A percentile compares a stretch with the other conserved stretches of the same genome.
Conservation (phyloP, 2,113 vertebrate genomes). For the Thymallus thymallus region DNA sequence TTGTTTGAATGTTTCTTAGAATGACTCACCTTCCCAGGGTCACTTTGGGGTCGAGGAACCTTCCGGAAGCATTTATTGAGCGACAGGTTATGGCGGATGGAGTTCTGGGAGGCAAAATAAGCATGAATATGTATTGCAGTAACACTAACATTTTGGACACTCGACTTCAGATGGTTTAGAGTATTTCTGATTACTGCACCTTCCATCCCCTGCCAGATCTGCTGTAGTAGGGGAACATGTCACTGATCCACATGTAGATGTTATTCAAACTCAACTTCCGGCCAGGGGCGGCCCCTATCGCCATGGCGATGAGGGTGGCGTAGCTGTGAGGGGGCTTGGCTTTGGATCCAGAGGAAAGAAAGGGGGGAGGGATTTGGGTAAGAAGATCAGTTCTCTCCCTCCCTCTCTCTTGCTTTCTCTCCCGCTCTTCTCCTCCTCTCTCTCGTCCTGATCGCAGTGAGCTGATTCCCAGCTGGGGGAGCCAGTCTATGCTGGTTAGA, state of each 20-base stretch:
- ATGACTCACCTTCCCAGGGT: slow-evolving; percentile 90
- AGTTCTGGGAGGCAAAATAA: slow-evolving; percentile 80
- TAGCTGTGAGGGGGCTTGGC: slow-evolving; percentile 97
- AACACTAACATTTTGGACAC: background rate
- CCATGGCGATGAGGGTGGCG: slow-evolving; percentile 93
- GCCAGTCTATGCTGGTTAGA: slow-evolving; percentile 98
- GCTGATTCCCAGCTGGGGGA: slow-evolving; percentile 85
- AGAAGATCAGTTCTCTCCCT: slow-evolving; percentile 74
- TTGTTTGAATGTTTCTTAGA: too few relatives aligned
- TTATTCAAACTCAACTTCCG: slow-evolving; percentile 94
- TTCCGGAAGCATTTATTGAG: slow-evolving; percentile 98
- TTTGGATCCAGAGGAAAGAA: slow-evolving; percentile 76
- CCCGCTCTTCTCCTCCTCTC: slow-evolving; percentile 78
- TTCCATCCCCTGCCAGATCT: slow-evolving; percentile 95
- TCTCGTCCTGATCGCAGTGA: slow-evolving; percentile 89
- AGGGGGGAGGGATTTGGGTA: slow-evolving; percentile 62
- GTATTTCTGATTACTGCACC: slow-evolving; percentile 60
- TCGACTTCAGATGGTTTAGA: background rate
- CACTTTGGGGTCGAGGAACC: slow-evolving; percentile 90
- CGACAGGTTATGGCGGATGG: slow-evolving; percentile 95
- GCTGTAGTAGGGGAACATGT: slow-evolving; percentile 92
- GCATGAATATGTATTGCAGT: background rate
- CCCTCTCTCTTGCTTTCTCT: slow-evolving; percentile 77
- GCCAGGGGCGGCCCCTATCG: slow-evolving; percentile 89
- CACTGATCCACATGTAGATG: slow-evolving; percentile 98